These are phyloP conservation scores for Pituophis catenifer DNA, from an alignment of 2,113 vertebrate genomes.

Conservation along the genomic window DNA sequence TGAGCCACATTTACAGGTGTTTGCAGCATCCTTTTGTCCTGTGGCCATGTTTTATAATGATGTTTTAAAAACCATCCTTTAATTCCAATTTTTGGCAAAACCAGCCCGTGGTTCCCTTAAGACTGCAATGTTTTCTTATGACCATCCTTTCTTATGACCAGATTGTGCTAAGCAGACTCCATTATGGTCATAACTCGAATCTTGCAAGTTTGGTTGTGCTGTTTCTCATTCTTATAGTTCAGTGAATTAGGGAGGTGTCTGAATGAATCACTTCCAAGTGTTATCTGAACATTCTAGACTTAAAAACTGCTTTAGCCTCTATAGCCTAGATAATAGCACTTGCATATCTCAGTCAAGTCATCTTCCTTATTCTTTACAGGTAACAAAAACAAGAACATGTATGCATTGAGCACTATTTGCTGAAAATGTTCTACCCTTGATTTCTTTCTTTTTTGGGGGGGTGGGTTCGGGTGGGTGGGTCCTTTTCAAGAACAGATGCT, in stretches of 20 bases:
- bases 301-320: background rate
- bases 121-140: background rate
- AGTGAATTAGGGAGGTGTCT: background rate
- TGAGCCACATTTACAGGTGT: too few relatives aligned
- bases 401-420: background rate
- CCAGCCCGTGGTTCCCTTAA: too few relatives aligned
- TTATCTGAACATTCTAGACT: background rate
- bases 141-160: background rate
- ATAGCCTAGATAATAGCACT: background rate
- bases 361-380: background rate
- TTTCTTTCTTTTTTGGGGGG: too few relatives aligned
- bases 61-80: too few relatives aligned
- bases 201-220: background rate
- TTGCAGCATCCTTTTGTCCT: too few relatives aligned
- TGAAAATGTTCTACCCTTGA: background rate
- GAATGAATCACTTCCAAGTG: background rate
- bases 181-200: background rate
- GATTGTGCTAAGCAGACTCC: background rate
- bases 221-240: background rate
- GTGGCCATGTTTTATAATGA: too few relatives aligned
- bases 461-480: background rate
- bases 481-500: background rate
- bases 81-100: too few relatives aligned
- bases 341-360: background rate
- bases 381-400: background rate